These are phyloP conservation scores for Coptotermes formosanus DNA, from an alignment of 1,140 invertebrate genomes.

Conservation along the genomic window DNA sequence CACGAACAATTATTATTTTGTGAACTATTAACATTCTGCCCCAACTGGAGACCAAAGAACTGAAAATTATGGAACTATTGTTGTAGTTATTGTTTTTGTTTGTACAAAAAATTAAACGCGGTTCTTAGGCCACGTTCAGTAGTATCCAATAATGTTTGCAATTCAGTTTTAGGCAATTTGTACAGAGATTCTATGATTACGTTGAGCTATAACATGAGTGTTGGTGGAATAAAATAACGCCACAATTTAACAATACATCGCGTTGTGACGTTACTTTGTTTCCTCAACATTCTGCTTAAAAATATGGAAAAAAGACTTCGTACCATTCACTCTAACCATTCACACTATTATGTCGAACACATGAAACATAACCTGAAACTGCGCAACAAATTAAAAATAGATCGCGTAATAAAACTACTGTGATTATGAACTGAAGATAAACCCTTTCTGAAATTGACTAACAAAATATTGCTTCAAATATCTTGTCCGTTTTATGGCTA, in stretches of 20 bases:
- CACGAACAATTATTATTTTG: background rate
- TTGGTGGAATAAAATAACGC: background rate
- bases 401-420: constrained; percentile 1
- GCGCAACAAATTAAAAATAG: constrained; percentile 20
- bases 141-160: constrained; percentile 20
- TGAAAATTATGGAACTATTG: constrained; percentile 23
- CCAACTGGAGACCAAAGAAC: constrained; percentile 22
- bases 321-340: constrained; percentile 9
- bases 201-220: constrained; percentile 20
- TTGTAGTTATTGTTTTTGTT: constrained; percentile 15
- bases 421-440: constrained; percentile 20
- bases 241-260: background rate
- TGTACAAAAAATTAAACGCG: background rate
- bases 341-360: constrained; percentile 25
- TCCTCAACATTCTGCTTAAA: background rate
- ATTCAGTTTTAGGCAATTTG: constrained; percentile 27
- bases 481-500: constrained; percentile 23
- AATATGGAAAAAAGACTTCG: background rate
- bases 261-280: background rate
- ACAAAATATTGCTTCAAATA: constrained; percentile 6
- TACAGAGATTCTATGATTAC: constrained; percentile 25
- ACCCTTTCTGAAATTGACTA: constrained; percentile 19
- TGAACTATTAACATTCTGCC: constrained; percentile 25
- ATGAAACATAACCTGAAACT: constrained; percentile 20
- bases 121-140: background rate